Evolutionary conservation across 2,113 vertebrate genomes (phyloP).

Genomic region (Rhadina sibilatrix): DNA sequence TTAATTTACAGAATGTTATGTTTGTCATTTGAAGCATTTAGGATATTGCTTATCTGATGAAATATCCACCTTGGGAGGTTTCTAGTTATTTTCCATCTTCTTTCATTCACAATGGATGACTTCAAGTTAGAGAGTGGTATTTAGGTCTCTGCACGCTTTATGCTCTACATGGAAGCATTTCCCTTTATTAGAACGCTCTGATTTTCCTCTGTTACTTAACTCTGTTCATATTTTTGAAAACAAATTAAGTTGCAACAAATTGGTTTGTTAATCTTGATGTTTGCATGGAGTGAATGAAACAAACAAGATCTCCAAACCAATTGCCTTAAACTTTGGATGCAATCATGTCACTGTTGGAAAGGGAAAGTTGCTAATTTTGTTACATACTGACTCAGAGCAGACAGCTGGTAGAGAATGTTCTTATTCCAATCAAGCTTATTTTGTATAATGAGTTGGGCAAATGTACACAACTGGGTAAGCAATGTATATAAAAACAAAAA

Average conservation of each 20-base stretch:
- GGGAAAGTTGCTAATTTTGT: slow-evolving; percentile 68
- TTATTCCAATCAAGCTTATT: slow-evolving; percentile 67
- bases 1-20: neutral
- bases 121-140: neutral
- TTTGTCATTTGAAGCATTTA: neutral
- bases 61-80: neutral
- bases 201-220: slow-evolving; percentile 34
- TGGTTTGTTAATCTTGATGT: slow-evolving; percentile 62
- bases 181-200: neutral
- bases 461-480: slow-evolving; percentile 66
- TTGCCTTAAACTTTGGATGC: slow-evolving; percentile 63
- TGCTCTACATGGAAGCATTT: neutral
- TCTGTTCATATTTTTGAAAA: slow-evolving; percentile 59
- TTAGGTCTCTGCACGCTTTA: neutral
- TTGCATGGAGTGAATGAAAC: slow-evolving; percentile 50
- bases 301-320: slow-evolving; percentile 63
- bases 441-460: slow-evolving; percentile 66
- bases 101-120: neutral
- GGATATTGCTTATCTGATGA: neutral
- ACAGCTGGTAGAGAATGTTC: slow-evolving; percentile 69
- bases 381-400: slow-evolving; percentile 63
- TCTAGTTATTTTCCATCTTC: neutral
- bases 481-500: slow-evolving; percentile 67
- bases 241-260: slow-evolving; percentile 61
- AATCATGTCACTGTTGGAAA: slow-evolving; percentile 59